These are phyloP conservation scores for Macrotrachela quadricornifera DNA, from an alignment of 1,140 invertebrate species.

Conservation along the genomic window DNA sequence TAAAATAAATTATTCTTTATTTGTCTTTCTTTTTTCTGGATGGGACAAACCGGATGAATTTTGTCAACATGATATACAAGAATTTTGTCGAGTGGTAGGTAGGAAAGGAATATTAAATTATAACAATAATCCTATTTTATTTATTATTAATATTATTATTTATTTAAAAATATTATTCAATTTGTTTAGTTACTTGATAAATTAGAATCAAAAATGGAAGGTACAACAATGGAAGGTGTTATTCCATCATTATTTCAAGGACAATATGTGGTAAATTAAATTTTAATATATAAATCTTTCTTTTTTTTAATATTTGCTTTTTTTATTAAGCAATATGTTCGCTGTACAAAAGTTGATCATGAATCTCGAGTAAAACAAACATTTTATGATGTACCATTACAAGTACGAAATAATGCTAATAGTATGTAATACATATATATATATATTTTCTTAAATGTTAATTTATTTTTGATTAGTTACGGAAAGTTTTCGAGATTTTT, in stretches of 20 bases:
- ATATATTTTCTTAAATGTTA: background rate
- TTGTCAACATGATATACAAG: constrained; percentile 96
- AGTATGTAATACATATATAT: constrained; percentile 43
- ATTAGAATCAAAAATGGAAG: constrained; percentile 97
- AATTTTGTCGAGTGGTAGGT: constrained; percentile 40
- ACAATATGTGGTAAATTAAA: constrained; percentile 67
- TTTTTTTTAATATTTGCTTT: constrained; percentile 11
- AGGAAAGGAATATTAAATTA: constrained; percentile 12
- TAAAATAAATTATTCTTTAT: background rate
- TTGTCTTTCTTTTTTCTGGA: constrained; percentile 15
- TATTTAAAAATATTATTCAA: constrained; percentile 2
- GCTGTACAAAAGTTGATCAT: constrained; percentile 87
- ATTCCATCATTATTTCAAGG: constrained; percentile 94
- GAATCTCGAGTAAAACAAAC: constrained; percentile 81
- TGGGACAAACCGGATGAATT: constrained; percentile 99
- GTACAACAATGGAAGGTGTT: constrained; percentile 79
- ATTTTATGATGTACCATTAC: constrained; percentile 97
- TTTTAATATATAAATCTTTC: too few species aligned
- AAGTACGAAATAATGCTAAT: constrained; percentile 94
- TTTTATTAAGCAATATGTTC: constrained; percentile 60
- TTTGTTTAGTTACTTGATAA: constrained; percentile 63
- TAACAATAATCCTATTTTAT: too few species aligned
- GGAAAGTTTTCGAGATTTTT: constrained; percentile 96
- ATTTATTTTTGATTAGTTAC: constrained; percentile 41
- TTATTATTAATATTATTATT: background rate